Evolutionary conservation across 30 jellyfish, hydroid and myxozoan genomes (phyloP).

Genomic region (Cassiopea xamachana): DNA sequence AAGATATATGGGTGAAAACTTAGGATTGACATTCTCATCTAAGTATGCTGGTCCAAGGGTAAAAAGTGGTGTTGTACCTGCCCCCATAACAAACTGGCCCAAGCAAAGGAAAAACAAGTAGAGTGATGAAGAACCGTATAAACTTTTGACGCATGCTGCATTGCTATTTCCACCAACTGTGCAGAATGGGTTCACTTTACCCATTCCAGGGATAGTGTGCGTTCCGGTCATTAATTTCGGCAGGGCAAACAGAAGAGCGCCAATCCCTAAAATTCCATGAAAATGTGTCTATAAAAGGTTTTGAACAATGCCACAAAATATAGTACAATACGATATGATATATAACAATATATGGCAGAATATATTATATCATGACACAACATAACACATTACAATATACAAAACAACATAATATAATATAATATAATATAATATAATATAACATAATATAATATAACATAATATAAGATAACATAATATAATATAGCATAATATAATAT

Average conservation of each 20-base stretch:
- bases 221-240: slow-evolving; percentile 86
- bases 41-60: slow-evolving; percentile 92
- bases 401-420: too few species aligned
- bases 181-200: slow-evolving; percentile 23
- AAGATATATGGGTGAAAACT: slow-evolving; percentile 86
- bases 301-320: neutral
- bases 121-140: slow-evolving; percentile 17
- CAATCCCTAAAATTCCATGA: slow-evolving; percentile 75
- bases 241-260: slow-evolving; percentile 80
- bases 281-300: too few species aligned
- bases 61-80: slow-evolving; percentile 92
- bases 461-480: neutral
- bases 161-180: slow-evolving; percentile 3
- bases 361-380: too few species aligned
- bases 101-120: slow-evolving; percentile 46
- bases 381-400: neutral
- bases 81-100: slow-evolving; percentile 93
- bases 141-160: slow-evolving; percentile 1
- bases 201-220: slow-evolving; percentile 58
- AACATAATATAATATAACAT: neutral
- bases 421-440: too few species aligned
- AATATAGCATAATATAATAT: too few species aligned
- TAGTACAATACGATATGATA: neutral
- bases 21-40: slow-evolving; percentile 94
- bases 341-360: neutral